Conservation (phyloP, 2,888 invertebrate species). For the Pollenia angustigena region DNA sequence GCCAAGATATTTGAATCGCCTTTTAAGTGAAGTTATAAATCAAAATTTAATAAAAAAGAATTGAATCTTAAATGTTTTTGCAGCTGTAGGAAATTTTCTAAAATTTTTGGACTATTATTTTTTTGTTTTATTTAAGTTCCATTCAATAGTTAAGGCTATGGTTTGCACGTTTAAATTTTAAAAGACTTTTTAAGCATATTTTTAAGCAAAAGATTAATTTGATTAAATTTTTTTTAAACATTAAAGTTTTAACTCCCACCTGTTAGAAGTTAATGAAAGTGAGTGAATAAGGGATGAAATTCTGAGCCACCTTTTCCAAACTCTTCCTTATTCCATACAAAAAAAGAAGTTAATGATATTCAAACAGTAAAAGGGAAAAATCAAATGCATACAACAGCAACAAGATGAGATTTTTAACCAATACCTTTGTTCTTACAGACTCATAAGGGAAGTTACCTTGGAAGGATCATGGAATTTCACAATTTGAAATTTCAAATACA, state of each 20-base stretch:
- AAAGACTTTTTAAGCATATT: slow-evolving; percentile 49
- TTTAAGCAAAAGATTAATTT: slow-evolving; percentile 23
- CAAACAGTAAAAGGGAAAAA: slow-evolving; percentile 25
- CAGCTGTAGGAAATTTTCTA: slow-evolving; percentile 25
- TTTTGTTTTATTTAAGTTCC: neutral
- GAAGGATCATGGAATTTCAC: neutral
- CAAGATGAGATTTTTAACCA: slow-evolving; percentile 30
- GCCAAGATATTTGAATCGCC: slow-evolving; percentile 69
- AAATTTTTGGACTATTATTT: neutral
- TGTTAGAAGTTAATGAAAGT: slow-evolving; percentile 21
- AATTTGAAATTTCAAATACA: too few species aligned
- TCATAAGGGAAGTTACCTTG: slow-evolving; percentile 19
- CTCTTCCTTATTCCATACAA: neutral
- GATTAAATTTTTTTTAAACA: slow-evolving; percentile 41
- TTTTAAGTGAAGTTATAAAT: slow-evolving; percentile 75
- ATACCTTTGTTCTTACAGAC: neutral
- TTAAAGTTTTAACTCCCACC: slow-evolving; percentile 54
- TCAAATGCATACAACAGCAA: slow-evolving; percentile 44
- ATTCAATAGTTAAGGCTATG: neutral
- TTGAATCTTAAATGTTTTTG: slow-evolving; percentile 38
- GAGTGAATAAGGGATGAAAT: neutral
- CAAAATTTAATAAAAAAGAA: slow-evolving; percentile 52
- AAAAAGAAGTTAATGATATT: slow-evolving; percentile 28
- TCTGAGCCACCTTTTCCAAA: neutral
- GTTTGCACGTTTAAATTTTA: slow-evolving; percentile 58